Base-by-base conservation (phyloP, 2,888 invertebrate species). In the Polydrusus tereticollis region DNA sequence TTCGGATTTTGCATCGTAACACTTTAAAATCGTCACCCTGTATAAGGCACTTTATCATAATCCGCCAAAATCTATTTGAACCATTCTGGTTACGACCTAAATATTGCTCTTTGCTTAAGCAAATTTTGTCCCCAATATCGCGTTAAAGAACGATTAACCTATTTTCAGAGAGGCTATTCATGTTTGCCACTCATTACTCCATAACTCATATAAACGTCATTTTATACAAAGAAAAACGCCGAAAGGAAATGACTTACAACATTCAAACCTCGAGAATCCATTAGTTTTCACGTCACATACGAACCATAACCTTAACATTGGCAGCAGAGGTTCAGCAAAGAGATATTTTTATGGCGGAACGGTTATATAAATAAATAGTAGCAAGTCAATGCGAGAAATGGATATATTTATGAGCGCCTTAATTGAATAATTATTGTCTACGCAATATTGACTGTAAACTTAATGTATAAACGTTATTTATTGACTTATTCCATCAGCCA, bases 231-330 rank as follows among this genome's bases (percentile, higher is more conserved):
- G n/a, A 50, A 50, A 50, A 50, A 50, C 23, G n/a, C 50, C 50
- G n/a, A 23, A 50, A 23, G 50, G 50, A 50, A 50, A 23, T 23
- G n/a, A 23, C 23, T 50, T 50, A 50, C 23, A 50, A n/a, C 50
- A 50, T 50, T 50, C 50, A 50, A n/a, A 23, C 23, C 50, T 23
- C 23, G 50, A 23, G 50, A 23, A 50, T 23, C n/a, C 50, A 59
- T 59, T 59, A 59, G 36, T 23, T 21, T 59, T 59, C 41, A 41
- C 36, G 38, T 41, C 59, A 59, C 59, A 59, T 41, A 18, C 36
- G 6, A 8, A 20, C 3, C 36, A 29, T 59, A 59, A 41, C 59
- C 59, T 59, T 59, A 59, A 59, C 59, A 59, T 59, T 59, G 59
- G 8, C 21, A 21, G 12, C 8, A 33, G 36, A 59, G 41, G 59